Conservation (phyloP, 2,888 invertebrate species). For the Volucella bombylans region DNA sequence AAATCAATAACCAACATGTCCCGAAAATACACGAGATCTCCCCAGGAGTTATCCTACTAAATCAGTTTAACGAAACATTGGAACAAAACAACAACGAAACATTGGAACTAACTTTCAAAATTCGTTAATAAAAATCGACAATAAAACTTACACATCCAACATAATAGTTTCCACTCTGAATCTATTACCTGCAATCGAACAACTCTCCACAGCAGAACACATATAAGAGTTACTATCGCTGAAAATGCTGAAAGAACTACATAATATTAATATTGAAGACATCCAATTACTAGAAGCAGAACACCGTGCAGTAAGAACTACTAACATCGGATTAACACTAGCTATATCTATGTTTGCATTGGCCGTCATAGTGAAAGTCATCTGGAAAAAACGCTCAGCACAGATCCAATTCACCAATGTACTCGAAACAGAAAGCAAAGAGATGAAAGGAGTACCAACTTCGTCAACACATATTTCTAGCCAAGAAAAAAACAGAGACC, state of each 20-base stretch:
- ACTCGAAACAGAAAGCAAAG: too few relatives aligned
- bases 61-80: constrained; percentile 32
- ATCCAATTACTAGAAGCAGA: background rate
- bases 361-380: background rate
- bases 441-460: too few relatives aligned
- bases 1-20: too few relatives aligned
- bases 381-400: too few relatives aligned
- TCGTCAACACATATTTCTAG: too few relatives aligned
- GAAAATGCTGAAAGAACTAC: too few relatives aligned
- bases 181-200: constrained; percentile 16
- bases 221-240: too few relatives aligned
- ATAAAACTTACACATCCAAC: too few relatives aligned
- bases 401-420: too few relatives aligned
- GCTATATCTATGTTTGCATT: background rate
- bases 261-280: too few relatives aligned
- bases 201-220: constrained; percentile 1
- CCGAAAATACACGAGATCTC: constrained; percentile 38
- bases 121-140: background rate
- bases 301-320: background rate
- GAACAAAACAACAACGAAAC: constrained; percentile 13
- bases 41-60: constrained; percentile 26
- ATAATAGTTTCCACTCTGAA: constrained; percentile 10
- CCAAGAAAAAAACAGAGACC: too few relatives aligned
- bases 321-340: background rate
- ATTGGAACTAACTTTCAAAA: constrained; percentile 14